Evolutionary conservation across 2,113 vertebrate genomes (phyloP).

Genomic region (Pelecanoides urinatrix): DNA sequence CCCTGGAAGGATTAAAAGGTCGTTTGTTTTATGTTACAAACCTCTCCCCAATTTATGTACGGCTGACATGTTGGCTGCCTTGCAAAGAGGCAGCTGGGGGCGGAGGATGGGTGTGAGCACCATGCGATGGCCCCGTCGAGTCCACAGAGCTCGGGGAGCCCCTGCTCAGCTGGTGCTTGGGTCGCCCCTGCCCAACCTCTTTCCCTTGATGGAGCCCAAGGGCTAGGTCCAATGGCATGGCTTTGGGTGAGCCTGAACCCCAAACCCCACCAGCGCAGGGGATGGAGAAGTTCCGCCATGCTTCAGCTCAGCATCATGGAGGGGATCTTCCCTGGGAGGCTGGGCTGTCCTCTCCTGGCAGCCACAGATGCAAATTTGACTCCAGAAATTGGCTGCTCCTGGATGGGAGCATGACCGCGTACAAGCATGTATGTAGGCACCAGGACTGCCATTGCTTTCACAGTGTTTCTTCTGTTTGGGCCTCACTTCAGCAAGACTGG

Average conservation of each 20-base stretch:
- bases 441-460: accelerated
- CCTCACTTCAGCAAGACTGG: neutral
- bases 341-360: neutral
- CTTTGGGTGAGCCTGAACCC: neutral
- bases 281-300: accelerated
- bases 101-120: neutral
- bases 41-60: neutral
- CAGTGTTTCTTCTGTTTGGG: neutral
- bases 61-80: accelerated
- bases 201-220: neutral
- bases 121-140: accelerated
- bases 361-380: neutral
- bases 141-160: neutral
- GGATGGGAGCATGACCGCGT: accelerated
- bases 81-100: neutral
- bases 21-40: neutral
- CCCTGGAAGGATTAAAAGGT: neutral
- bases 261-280: neutral
- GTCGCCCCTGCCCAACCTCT: neutral
- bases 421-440: neutral
- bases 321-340: neutral
- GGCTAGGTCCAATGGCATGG: accelerated
- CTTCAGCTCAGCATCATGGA: neutral
- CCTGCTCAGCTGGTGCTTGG: neutral
- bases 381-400: neutral